phyloP scores from a whole-genome alignment of 2,113 vertebrate species.

The Alces alces region DNA sequence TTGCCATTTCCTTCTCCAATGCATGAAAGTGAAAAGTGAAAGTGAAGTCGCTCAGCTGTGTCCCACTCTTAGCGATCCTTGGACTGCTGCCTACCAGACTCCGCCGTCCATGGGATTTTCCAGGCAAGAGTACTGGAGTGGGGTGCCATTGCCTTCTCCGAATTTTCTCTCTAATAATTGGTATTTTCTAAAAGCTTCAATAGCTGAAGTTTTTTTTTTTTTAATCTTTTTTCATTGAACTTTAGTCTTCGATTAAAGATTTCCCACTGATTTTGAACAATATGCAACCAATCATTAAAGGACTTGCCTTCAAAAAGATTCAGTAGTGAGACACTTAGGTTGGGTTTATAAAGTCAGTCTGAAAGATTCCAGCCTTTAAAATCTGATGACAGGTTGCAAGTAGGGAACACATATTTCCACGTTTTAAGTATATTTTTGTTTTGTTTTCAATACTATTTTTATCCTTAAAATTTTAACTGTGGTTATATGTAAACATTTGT shows the following conservation, averaged over 20 bases:
- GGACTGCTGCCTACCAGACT: too few relatives aligned
- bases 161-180: background rate
- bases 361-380: background rate
- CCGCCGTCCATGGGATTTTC: too few relatives aligned
- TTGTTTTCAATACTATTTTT: background rate
- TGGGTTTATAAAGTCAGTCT: background rate
- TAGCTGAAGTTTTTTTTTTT: background rate
- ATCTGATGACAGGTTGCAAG: background rate
- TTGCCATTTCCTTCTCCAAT: too few relatives aligned
- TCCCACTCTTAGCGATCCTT: too few relatives aligned
- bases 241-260: conserved; percentile 3
- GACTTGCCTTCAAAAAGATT: background rate
- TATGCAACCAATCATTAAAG: background rate
- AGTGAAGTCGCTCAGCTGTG: too few relatives aligned
- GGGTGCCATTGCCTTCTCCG: too few relatives aligned
- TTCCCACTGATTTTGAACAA: background rate
- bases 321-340: background rate
- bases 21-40: too few relatives aligned
- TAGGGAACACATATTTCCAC: background rate
- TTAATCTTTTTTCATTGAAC: background rate
- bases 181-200: background rate
- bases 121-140: too few relatives aligned
- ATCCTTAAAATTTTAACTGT: background rate
- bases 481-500: background rate
- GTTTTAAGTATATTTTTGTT: background rate